A percentile compares a stretch with the other conserved stretches of the same genome.
Conservation (phyloP, 2,113 vertebrate species). For the Paraplagusia blochii region DNA sequence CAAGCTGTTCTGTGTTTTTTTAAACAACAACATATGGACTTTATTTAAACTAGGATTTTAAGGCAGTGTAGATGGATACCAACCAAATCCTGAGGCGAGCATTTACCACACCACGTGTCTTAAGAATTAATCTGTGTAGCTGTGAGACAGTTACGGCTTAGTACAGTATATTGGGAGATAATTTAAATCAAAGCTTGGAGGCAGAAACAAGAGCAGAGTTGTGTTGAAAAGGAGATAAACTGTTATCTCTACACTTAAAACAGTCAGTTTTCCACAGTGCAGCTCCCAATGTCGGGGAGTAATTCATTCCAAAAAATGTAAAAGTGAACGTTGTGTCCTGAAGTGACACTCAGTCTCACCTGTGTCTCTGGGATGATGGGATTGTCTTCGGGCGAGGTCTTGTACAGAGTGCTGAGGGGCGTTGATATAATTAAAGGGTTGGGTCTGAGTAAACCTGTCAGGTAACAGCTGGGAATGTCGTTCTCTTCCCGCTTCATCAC, state of each 20-base stretch:
- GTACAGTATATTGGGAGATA: slow-evolving; percentile 55
- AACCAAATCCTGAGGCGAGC: slow-evolving; percentile 43
- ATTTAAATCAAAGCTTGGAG: slow-evolving; percentile 58
- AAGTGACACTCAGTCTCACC: slow-evolving; percentile 71
- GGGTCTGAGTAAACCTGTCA: slow-evolving; percentile 89
- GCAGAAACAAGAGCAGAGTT: slow-evolving; percentile 28
- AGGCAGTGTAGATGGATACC: slow-evolving; percentile 24
- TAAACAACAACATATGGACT: no score
- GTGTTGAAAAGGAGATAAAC: slow-evolving; percentile 38
- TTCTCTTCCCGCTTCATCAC: slow-evolving; percentile 97
- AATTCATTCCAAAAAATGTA: slow-evolving; percentile 23
- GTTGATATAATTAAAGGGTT: slow-evolving; percentile 88
- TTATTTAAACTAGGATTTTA: no score
- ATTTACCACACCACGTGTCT: slow-evolving; percentile 24
- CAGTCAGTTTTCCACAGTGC: slow-evolving; percentile 17
- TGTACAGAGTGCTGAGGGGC: slow-evolving; percentile 91
- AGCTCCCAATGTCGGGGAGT: slow-evolving; percentile 13
- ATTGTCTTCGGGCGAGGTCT: slow-evolving; percentile 90
- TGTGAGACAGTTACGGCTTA: slow-evolving; percentile 56
- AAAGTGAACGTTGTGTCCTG: slow-evolving; percentile 10
- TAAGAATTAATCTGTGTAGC: slow-evolving; percentile 48
- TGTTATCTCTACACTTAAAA: slow-evolving; percentile 22
- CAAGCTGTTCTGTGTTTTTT: background rate
- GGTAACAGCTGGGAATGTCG: slow-evolving; percentile 92
- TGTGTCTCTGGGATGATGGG: slow-evolving; percentile 97